These are phyloP conservation scores for Palloptera scutellata DNA, from an alignment of 2,888 invertebrate genomes.

Conservation along the genomic window DNA sequence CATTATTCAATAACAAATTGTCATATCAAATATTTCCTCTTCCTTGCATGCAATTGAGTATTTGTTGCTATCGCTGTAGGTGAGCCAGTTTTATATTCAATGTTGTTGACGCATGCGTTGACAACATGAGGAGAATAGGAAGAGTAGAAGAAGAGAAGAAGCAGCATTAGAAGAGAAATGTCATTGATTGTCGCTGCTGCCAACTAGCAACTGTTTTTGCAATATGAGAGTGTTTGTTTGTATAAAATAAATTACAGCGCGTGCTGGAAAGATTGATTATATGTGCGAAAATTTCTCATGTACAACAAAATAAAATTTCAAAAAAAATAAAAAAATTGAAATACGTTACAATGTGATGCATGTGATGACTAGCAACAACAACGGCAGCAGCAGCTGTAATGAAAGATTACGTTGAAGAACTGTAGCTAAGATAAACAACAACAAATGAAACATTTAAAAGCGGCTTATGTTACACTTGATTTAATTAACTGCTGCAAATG, in stretches of 20 bases:
- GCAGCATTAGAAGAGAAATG: neutral
- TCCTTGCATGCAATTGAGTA: neutral
- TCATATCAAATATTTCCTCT: slow-evolving; percentile 22
- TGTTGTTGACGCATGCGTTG: no score
- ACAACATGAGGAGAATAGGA: no score
- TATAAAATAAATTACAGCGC: slow-evolving; percentile 20
- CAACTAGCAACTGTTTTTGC: neutral
- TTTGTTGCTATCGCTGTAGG: no score
- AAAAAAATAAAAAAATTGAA: neutral
- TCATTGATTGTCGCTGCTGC: neutral
- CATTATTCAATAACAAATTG: neutral
- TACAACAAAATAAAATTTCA: slow-evolving; percentile 25
- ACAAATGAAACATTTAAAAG: neutral
- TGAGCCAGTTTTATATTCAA: neutral
- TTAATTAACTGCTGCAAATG: slow-evolving; percentile 41
- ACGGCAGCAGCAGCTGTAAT: no score
- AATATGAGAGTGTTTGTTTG: no score
- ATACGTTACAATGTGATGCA: neutral
- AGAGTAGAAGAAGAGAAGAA: neutral
- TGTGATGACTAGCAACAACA: no score
- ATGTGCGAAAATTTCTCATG: slow-evolving; percentile 46
- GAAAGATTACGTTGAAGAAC: no score
- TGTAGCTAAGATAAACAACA: no score
- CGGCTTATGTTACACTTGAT: slow-evolving; percentile 40
- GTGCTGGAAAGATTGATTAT: slow-evolving; percentile 42